phyloP scores from a whole-genome alignment of 2,113 vertebrate genomes.

The Synchiropus splendidus region DNA sequence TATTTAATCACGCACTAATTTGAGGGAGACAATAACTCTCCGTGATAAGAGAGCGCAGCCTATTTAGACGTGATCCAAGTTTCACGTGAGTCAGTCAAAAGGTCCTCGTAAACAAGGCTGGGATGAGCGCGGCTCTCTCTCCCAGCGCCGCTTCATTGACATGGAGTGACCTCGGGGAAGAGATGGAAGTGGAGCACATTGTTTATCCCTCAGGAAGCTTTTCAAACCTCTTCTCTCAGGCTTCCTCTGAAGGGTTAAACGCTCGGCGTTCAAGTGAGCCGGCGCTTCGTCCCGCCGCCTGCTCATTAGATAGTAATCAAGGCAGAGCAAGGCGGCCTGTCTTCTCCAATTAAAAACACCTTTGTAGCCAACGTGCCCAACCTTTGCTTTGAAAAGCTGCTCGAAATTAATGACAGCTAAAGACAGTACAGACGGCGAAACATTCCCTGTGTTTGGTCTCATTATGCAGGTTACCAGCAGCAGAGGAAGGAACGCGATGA shows the following conservation, averaged over 20 bases:
- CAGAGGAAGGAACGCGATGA: no score
- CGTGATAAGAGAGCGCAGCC: slow-evolving; percentile 39
- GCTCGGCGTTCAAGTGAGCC: slow-evolving; percentile 65
- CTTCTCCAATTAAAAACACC: slow-evolving; percentile 66
- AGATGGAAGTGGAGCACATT: slow-evolving; percentile 24
- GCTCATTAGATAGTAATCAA: slow-evolving; percentile 71
- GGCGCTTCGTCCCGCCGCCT: slow-evolving; percentile 58
- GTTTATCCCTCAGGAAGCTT: slow-evolving; percentile 24
- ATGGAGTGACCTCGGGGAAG: slow-evolving; percentile 39
- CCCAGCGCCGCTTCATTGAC: slow-evolving; percentile 2
- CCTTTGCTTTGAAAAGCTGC: slow-evolving; percentile 59
- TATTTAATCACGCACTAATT: slow-evolving; percentile 50
- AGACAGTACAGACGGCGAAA: slow-evolving; percentile 23
- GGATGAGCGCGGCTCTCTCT: slow-evolving; percentile 46
- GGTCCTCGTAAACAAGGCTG: slow-evolving; percentile 37
- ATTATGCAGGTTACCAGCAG: slow-evolving; percentile 7
- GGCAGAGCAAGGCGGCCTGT: slow-evolving; percentile 54
- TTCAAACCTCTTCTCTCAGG: slow-evolving; percentile 30
- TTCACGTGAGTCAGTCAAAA: slow-evolving; percentile 52
- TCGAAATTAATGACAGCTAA: slow-evolving; percentile 52
- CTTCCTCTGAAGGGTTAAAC: slow-evolving; percentile 58
- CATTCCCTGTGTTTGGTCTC: slow-evolving; percentile 31
- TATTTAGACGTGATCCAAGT: slow-evolving; percentile 57
- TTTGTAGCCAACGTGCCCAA: slow-evolving; percentile 49
- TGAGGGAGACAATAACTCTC: slow-evolving; percentile 39